Conservation (phyloP, 2,113 vertebrate species). For the Vidua macroura region DNA sequence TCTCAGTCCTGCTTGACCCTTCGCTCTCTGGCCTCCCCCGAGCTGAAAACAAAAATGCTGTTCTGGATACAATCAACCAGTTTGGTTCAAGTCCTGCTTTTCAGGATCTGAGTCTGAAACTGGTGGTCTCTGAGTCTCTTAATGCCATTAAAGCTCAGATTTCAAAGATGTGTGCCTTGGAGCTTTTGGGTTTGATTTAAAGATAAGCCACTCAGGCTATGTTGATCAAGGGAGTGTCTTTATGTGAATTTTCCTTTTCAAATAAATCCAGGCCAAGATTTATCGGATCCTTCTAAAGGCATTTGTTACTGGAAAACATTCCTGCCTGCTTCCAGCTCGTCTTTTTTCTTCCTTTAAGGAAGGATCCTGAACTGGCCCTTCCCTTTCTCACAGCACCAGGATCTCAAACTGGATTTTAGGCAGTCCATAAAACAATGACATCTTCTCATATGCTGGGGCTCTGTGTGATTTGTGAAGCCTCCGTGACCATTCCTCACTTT, state of each 20-base stretch:
- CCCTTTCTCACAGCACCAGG: not conserved
- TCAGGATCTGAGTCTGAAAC: constrained; percentile 55
- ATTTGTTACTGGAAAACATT: constrained; percentile 60
- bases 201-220: constrained; percentile 73
- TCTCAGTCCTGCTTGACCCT: constrained; percentile 74
- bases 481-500: not conserved
- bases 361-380: not conserved
- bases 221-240: constrained; percentile 70
- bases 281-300: constrained; percentile 57
- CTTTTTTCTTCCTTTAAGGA: constrained; percentile 24
- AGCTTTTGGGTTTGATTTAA: constrained; percentile 77
- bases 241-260: constrained; percentile 68
- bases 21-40: constrained; percentile 65
- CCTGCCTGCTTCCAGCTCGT: constrained; percentile 46
- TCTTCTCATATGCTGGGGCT: not conserved
- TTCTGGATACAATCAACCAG: constrained; percentile 84
- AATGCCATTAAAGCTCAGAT: constrained; percentile 77
- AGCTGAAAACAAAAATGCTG: constrained; percentile 82
- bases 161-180: constrained; percentile 82
- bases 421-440: not conserved
- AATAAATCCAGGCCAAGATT: constrained; percentile 65
- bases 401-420: not conserved
- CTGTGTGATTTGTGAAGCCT: constrained; percentile 8
- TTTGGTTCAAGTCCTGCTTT: constrained; percentile 77
- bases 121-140: constrained; percentile 55